Conservation (phyloP, 2,113 vertebrate genomes). For the Phyllopteryx taeniolatus region DNA sequence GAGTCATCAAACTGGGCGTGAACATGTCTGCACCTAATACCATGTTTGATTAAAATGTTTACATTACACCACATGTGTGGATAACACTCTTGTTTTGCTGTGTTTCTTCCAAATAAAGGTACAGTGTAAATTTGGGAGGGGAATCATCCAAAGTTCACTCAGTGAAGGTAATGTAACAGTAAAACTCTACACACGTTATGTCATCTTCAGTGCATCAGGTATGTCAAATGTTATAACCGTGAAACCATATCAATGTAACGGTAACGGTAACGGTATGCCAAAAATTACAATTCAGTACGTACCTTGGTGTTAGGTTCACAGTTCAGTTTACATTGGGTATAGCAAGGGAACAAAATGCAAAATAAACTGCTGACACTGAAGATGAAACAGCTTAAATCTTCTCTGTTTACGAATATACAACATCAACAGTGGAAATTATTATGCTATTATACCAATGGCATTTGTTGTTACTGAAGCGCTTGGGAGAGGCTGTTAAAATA, state of each 20-base stretch:
- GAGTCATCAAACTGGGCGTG: slow-evolving; percentile 83
- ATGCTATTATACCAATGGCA: too few species aligned
- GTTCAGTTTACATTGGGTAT: too few species aligned
- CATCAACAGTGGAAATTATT: too few species aligned
- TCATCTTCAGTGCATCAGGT: not conserved
- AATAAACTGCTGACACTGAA: too few species aligned
- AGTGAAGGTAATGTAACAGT: slow-evolving; percentile 73
- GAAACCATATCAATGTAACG: too few species aligned
- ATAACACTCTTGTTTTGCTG: not conserved
- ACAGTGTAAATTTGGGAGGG: slow-evolving; percentile 73
- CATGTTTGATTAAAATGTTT: not conserved
- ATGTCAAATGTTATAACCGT: not conserved
- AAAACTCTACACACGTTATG: not conserved
- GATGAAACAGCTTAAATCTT: too few species aligned
- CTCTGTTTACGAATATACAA: too few species aligned
- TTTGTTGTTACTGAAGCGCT: too few species aligned
- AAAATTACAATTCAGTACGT: too few species aligned
- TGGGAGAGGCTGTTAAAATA: too few species aligned
- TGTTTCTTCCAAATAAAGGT: slow-evolving; percentile 69
- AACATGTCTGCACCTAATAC: slow-evolving; percentile 79
- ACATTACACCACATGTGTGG: not conserved
- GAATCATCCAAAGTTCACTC: slow-evolving; percentile 71
- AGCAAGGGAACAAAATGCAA: too few species aligned
- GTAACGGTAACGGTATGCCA: not conserved
- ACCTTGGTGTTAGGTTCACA: too few species aligned